Percentiles rank a stretch among this genome's conserved stretches.
phyloP scores from a whole-genome alignment of 2,797 vertebrate genomes.

The Zenarchopterus dispar region DNA sequence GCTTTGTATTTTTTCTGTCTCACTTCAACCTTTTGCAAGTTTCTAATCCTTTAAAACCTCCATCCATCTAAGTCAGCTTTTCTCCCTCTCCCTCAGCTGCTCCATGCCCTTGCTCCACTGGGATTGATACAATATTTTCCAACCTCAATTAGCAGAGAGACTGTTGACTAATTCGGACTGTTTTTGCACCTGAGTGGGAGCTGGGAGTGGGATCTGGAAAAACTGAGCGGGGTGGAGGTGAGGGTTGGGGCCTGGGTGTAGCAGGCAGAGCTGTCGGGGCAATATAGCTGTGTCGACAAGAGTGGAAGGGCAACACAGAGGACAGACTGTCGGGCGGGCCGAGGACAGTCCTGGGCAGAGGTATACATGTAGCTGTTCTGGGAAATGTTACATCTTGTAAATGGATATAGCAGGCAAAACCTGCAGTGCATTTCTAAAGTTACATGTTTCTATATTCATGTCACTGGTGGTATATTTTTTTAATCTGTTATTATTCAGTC shows the following conservation, averaged over 20 bases:
- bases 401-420: neutral
- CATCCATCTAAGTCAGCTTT: conserved; percentile 41
- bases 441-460: no score
- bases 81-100: conserved; percentile 79
- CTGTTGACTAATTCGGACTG: conserved; percentile 86
- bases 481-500: neutral
- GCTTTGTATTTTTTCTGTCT: conserved; percentile 25
- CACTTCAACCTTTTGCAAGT: conserved; percentile 18
- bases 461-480: no score
- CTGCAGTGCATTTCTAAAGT: no score
- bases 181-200: conserved; percentile 86
- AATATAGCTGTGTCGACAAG: conserved; percentile 74
- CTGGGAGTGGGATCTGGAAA: conserved; percentile 81
- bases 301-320: conserved; percentile 64
- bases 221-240: conserved; percentile 80
- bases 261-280: conserved; percentile 68
- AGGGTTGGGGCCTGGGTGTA: conserved; percentile 64
- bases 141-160: conserved; percentile 83
- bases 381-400: neutral
- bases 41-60: conserved; percentile 48
- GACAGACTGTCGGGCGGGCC: conserved; percentile 30
- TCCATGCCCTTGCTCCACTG: conserved; percentile 79
- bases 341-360: no score
- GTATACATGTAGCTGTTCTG: neutral
- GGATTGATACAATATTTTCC: conserved; percentile 90